phyloP scores from a whole-genome alignment of 2,888 invertebrate species.

The Cerastis rubricosa region DNA sequence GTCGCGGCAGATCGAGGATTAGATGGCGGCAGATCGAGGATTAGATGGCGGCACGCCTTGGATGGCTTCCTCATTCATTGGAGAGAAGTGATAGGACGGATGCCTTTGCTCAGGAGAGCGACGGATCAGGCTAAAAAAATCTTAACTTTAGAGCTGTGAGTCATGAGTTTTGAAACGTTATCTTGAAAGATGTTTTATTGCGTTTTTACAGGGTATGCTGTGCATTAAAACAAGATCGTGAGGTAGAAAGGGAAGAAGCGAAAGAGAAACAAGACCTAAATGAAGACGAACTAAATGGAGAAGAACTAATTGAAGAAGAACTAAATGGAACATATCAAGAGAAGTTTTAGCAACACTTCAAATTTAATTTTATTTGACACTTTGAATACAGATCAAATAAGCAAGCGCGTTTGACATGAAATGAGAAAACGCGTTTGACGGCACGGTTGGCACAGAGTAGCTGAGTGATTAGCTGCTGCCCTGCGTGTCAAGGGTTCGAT shows the following conservation, averaged over 20 bases:
- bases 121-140: too few species aligned
- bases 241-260: background rate
- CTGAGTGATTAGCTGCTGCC: too few species aligned
- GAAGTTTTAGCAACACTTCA: background rate
- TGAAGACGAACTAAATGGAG: too few species aligned
- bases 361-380: background rate
- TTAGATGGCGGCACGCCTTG: background rate
- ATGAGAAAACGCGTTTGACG: background rate
- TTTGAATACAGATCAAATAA: background rate
- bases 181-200: background rate
- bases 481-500: too few species aligned
- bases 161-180: background rate
- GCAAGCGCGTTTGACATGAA: background rate
- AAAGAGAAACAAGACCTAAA: background rate
- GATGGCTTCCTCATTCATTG: background rate
- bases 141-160: too few species aligned
- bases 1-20: background rate
- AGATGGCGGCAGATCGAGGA: background rate
- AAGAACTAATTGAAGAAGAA: background rate
- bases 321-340: background rate
- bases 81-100: background rate
- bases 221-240: slow-evolving; percentile 13
- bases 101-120: too few species aligned
- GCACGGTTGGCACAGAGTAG: background rate
- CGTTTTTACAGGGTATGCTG: slow-evolving; percentile 18